Evolutionary conservation across 2,888 invertebrate species (phyloP), one percentile per base, ranked within the genome.

Genomic region (Caenorhabditis sp.): DNA sequence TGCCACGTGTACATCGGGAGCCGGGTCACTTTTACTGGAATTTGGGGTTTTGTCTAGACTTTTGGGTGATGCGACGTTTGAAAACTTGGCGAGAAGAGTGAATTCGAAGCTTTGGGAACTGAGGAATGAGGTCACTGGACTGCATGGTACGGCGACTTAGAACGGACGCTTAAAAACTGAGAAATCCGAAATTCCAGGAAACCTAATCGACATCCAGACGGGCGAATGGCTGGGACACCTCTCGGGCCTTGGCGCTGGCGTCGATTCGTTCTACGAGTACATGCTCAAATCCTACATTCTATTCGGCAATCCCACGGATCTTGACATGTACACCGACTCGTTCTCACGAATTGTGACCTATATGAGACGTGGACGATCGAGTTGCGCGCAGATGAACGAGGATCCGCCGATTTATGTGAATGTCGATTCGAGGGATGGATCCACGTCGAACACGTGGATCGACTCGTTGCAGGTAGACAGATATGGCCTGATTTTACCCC

Each of bases 231-330:
- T 93, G 13, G 94, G 94, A 11, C 90, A 93, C 55, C 92, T 94
- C 90, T 93, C 94, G 91, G 94, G 94, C 1, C 90, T 94, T 5
- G 94, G 94, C 51, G 94, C 94, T 68, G 94, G 94, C 15, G 89
- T 94, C 35, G 94, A 94, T 89, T 94, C 94, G 1, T 94, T 93
- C 90, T 94, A 93, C 91, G 94, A 94, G 91, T 94, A 94, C 91
- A 91, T 94, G 84, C 92, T 94, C 64, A 94, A 94, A 91, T 92
- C 94, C 2, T 94, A 93, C 89, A 94, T 94, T 78, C 88, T 94
- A 82, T 94, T 95, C 92, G 94, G 94, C 28, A 93, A 94, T 74
- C 89, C 92, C 51, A 92, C 93, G 79, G 94, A 94, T 90, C 58
- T 89, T 26, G 68, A 85, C n/a, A 94, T 94, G 93, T 94, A 94